Percentiles rank a stretch among this genome's conserved stretches.
These are phyloP conservation scores for Phortica okadai DNA, from an alignment of 2,888 invertebrate species.

Conservation along the genomic window DNA sequence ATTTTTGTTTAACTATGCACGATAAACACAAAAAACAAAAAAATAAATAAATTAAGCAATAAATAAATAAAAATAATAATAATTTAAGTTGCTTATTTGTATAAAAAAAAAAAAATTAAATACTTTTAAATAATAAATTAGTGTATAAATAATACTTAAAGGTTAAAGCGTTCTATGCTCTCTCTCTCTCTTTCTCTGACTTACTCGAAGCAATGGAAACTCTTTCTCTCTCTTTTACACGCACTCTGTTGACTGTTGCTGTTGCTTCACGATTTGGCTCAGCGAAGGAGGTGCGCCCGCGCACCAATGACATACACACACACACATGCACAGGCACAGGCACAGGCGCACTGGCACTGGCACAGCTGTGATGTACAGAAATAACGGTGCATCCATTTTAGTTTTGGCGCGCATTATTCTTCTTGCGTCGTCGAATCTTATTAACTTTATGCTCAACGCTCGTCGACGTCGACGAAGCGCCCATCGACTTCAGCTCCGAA, in stretches of 20 bases:
- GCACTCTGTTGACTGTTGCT: no score
- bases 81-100: background rate
- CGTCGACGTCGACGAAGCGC: background rate
- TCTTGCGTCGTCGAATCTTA: background rate
- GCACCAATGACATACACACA: background rate
- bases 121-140: background rate
- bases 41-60: slow-evolving; percentile 39
- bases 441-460: slow-evolving; percentile 7
- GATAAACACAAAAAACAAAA: background rate
- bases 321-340: no score
- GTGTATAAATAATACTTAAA: slow-evolving; percentile 15
- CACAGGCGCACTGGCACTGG: no score
- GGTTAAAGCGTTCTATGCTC: slow-evolving; percentile 3
- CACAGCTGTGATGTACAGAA: no score
- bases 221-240: background rate
- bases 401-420: background rate
- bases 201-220: background rate
- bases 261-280: background rate
- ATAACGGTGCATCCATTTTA: background rate
- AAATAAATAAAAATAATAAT: slow-evolving; percentile 31
- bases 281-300: background rate
- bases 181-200: background rate
- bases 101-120: background rate
- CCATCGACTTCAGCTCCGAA: background rate
- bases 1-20: background rate